Evolutionary conservation across 2,113 vertebrate genomes (phyloP).

Genomic region (Dipodomys merriami): DNA sequence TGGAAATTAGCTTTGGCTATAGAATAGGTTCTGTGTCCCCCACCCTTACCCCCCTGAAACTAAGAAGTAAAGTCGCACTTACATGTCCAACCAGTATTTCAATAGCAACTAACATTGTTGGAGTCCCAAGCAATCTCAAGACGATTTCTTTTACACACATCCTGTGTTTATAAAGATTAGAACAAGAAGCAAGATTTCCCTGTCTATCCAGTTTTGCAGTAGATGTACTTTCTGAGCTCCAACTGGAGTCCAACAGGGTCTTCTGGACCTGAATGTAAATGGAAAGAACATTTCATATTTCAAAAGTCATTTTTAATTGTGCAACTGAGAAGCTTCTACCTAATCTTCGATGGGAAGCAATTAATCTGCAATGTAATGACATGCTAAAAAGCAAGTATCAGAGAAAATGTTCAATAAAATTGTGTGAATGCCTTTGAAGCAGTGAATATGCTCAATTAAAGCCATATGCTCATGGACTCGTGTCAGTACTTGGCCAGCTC

Average conservation of each 20-base stretch:
- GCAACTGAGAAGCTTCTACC: conserved; percentile 8
- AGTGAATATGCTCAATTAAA: conserved; percentile 56
- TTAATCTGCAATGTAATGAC: conserved; percentile 55
- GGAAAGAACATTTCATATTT: conserved; percentile 43
- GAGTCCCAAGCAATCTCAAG: not conserved
- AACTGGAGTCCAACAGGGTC: not conserved
- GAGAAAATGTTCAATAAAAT: conserved; percentile 46
- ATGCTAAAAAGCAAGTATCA: conserved; percentile 60
- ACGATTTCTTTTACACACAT: not conserved
- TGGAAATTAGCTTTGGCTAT: conserved; percentile 26
- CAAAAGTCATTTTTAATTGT: conserved; percentile 47
- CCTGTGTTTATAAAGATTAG: not conserved
- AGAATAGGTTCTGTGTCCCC: not conserved
- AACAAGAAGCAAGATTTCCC: not conserved
- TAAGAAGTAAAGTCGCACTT: not conserved
- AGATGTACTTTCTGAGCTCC: conserved; percentile 6
- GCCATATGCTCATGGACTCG: conserved; percentile 5
- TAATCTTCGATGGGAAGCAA: conserved; percentile 57
- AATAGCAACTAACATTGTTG: not conserved
- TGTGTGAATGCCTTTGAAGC: conserved; percentile 39
- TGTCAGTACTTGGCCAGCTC: conserved; percentile 39
- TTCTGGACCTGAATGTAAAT: not conserved
- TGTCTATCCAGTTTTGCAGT: not conserved
- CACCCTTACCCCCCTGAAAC: not conserved
- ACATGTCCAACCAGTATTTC: not conserved